Evolutionary conservation across 2,888 invertebrate genomes (phyloP).

Genomic region (Elmis aenea): DNA sequence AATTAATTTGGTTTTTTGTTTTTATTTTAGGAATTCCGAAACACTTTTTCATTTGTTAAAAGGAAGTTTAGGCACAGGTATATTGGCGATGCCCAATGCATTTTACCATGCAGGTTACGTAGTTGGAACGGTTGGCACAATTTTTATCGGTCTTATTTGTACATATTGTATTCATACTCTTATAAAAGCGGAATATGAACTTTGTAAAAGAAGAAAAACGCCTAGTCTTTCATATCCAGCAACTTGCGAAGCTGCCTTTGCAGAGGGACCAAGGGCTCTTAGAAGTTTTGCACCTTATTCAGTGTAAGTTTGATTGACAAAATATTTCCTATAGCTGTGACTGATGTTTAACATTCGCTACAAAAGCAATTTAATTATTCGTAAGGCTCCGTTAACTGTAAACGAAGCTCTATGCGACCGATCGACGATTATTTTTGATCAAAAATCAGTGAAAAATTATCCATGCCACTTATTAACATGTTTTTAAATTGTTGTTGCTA

Average conservation of each 20-base stretch:
- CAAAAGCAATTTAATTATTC: background rate
- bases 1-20: background rate
- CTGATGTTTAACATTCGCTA: background rate
- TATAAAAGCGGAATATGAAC: constrained; percentile 62
- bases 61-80: constrained; percentile 87
- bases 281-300: constrained; percentile 60
- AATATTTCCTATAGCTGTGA: constrained; percentile 1
- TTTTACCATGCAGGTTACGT: constrained; percentile 77
- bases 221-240: constrained; percentile 69
- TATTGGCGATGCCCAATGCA: constrained; percentile 86
- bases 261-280: constrained; percentile 60
- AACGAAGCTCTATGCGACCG: too few species aligned
- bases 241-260: constrained; percentile 72
- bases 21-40: constrained; percentile 62
- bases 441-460: too few species aligned
- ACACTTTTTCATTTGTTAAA: constrained; percentile 82
- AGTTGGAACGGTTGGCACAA: constrained; percentile 74
- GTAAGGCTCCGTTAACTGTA: background rate
- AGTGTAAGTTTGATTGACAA: constrained; percentile 57
- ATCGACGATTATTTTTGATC: too few species aligned
- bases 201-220: constrained; percentile 54
- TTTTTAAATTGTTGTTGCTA: too few species aligned
- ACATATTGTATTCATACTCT: constrained; percentile 92
- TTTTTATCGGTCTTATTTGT: constrained; percentile 81
- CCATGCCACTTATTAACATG: too few species aligned